phyloP scores from a whole-genome alignment of 2,888 invertebrate species.

The Pandemis corylana region DNA sequence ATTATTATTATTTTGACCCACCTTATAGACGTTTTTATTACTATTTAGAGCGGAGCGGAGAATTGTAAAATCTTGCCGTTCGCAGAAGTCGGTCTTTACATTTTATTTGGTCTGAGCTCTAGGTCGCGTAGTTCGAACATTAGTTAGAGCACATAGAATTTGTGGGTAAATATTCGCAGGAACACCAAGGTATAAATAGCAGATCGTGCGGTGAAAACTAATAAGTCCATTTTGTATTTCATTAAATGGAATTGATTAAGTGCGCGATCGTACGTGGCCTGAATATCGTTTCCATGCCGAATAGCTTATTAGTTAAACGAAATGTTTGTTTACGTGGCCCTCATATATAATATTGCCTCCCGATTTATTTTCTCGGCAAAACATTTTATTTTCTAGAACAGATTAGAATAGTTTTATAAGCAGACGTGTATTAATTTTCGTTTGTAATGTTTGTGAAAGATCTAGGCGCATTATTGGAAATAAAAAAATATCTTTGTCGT shows the following conservation, averaged over 20 bases:
- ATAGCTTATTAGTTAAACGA: conserved; percentile 22
- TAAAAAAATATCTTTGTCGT: background rate
- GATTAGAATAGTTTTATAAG: background rate
- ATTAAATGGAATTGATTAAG: conserved; percentile 39
- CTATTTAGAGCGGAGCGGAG: too few relatives aligned
- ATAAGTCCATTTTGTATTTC: conserved; percentile 36
- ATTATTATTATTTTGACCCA: too few relatives aligned
- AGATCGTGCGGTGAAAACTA: conserved; percentile 28
- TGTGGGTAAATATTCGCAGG: background rate
- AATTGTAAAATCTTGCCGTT: too few relatives aligned
- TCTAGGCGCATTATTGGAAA: background rate
- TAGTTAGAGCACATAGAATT: background rate
- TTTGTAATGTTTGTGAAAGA: background rate
- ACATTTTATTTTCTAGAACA: background rate
- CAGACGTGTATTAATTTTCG: background rate
- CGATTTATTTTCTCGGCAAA: background rate
- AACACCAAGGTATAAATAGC: conserved; percentile 34
- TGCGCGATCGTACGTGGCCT: conserved; percentile 21
- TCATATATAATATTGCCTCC: background rate
- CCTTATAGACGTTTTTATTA: too few relatives aligned
- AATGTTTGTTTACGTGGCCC: conserved; percentile 27
- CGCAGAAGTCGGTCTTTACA: background rate
- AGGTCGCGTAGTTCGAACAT: background rate
- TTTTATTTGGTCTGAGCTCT: background rate
- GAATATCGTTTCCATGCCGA: conserved; percentile 24